Percentiles rank a stretch among this genome's conserved stretches.
Evolutionary conservation across 2,888 invertebrate genomes (phyloP).

Genomic region (Brachyptera risi): DNA sequence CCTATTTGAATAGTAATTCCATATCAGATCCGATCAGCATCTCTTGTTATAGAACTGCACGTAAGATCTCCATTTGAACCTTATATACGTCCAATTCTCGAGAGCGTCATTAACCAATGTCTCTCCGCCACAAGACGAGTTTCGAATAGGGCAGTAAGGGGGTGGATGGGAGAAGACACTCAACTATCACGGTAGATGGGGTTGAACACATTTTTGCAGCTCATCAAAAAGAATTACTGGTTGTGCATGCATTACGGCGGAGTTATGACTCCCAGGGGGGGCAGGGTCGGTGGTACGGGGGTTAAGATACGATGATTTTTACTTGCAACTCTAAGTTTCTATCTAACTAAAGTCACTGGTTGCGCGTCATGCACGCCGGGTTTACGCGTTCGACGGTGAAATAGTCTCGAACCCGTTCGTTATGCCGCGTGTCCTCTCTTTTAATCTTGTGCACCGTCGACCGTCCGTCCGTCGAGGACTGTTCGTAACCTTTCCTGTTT

Average conservation of each 20-base stretch:
- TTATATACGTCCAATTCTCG: too few relatives aligned
- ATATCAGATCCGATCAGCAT: too few relatives aligned
- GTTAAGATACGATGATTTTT: not conserved
- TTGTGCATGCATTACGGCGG: conserved; percentile 8
- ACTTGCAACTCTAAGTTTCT: conserved; percentile 1
- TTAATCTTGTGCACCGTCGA: too few relatives aligned
- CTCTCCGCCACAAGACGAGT: not conserved
- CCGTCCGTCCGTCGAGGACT: too few relatives aligned
- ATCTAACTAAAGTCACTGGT: not conserved
- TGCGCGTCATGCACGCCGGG: too few relatives aligned
- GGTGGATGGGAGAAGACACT: not conserved
- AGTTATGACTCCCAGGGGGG: conserved; percentile 13
- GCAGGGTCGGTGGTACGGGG: not conserved
- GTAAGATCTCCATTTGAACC: too few relatives aligned
- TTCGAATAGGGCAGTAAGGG: not conserved
- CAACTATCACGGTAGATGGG: conserved; percentile 2
- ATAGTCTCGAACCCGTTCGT: conserved; percentile 22
- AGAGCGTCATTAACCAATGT: conserved; percentile 21
- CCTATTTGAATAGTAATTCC: too few relatives aligned
- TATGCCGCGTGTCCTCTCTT: not conserved
- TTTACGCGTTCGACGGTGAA: conserved; percentile 23
- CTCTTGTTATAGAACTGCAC: too few relatives aligned
- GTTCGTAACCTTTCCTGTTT: too few relatives aligned
- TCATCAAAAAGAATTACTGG: conserved; percentile 32
- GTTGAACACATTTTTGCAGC: conserved; percentile 29